These are phyloP conservation scores for Gonatopus flavifemur DNA, from an alignment of 1,140 invertebrate species.

Conservation along the genomic window DNA sequence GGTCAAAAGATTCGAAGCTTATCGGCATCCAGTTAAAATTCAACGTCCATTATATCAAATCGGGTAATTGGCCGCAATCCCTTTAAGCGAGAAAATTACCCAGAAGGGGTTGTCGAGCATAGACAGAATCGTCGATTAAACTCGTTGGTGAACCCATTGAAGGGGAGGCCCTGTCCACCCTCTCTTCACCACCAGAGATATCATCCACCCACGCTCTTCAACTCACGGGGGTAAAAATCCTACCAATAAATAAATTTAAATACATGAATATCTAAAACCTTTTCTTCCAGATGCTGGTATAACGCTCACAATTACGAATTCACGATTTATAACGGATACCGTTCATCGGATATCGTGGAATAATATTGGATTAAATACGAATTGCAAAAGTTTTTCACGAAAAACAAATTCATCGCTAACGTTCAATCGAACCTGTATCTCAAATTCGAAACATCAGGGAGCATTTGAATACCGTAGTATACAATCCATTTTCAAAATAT, in stretches of 20 bases:
- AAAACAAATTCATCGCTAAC: too few species aligned
- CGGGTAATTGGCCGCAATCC: constrained; percentile 56
- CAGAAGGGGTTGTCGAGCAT: constrained; percentile 47
- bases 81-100: constrained; percentile 56
- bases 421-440: too few species aligned
- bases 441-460: too few species aligned
- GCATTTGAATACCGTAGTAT: too few species aligned
- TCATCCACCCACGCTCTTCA: not conserved
- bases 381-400: too few species aligned
- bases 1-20: too few species aligned
- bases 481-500: too few species aligned
- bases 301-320: constrained; percentile 19
- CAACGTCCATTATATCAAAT: constrained; percentile 44
- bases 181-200: not conserved
- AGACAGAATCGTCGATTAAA: constrained; percentile 24
- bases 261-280: constrained; percentile 52
- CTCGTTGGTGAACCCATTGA: not conserved
- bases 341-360: too few species aligned
- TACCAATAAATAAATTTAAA: constrained; percentile 58
- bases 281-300: too few species aligned
- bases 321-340: constrained; percentile 21
- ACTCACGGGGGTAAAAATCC: constrained; percentile 42
- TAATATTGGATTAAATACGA: too few species aligned
- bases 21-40: constrained; percentile 58
- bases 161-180: not conserved